These are phyloP conservation scores for Pristiophorus japonicus DNA, from an alignment of 2,113 vertebrate species.

Conservation along the genomic window DNA sequence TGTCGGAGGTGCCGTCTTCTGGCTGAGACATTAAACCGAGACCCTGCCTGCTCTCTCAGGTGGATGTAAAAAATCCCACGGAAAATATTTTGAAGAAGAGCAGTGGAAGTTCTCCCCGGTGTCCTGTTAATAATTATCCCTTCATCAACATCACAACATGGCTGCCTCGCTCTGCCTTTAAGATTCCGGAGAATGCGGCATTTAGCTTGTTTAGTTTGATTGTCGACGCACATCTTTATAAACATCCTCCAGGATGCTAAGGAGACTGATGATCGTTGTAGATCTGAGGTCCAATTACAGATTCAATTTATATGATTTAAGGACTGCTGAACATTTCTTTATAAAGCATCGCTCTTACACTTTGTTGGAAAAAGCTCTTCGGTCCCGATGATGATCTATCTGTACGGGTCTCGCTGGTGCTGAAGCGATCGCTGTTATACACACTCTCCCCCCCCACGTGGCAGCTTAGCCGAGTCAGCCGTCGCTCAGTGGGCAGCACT, in stretches of 20 bases:
- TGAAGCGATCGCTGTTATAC: background rate
- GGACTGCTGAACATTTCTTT: background rate
- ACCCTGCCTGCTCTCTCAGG: background rate
- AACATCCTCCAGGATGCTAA: background rate
- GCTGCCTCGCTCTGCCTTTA: too few species aligned
- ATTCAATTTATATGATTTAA: background rate
- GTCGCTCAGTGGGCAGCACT: background rate
- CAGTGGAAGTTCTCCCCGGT: too few species aligned
- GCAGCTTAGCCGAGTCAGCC: background rate
- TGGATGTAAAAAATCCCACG: too few species aligned
- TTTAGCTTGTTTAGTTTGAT: background rate
- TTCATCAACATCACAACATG: background rate
- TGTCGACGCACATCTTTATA: too few species aligned
- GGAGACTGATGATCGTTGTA: background rate
- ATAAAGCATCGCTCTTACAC: background rate
- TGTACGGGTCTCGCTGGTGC: background rate
- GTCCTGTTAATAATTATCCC: background rate
- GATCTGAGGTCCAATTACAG: background rate
- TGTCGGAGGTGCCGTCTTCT: background rate
- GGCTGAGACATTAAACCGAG: background rate
- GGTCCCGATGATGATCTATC: background rate
- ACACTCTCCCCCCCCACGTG: background rate
- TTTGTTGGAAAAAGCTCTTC: background rate
- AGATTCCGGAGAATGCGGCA: background rate
- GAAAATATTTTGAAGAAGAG: too few species aligned